Base-by-base conservation (phyloP, 2,888 invertebrate genomes). In the Drosophila stalkeri region DNA sequence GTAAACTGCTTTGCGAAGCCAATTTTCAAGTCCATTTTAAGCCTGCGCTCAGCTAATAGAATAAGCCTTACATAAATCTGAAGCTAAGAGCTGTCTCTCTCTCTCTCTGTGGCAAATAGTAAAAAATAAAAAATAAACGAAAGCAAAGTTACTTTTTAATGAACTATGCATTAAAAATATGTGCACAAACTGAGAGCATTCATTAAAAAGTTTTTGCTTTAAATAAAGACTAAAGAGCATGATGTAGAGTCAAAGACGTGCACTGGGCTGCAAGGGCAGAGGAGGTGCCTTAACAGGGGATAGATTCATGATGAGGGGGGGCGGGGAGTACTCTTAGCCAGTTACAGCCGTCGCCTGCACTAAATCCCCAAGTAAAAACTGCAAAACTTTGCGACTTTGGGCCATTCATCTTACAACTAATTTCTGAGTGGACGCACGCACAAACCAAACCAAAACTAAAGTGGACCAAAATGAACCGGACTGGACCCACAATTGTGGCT, bases 111-210 rank as follows among this genome's bases (percentile, higher is more conserved):
- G 52, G 51, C 33, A 51, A 37, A 37, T 35, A n/a, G 23, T 20
- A 16, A 56, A 62, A 76, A 81, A 64, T 55, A 14, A 46, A 65
- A 77, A 81, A 64, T 59, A 65, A 57, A 52, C 55, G 49, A 69
- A 27, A 27, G 64, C 46, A 68, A 86, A 86, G 86, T 88, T 81
- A 86, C 76, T 76, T 86, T 86, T 86, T 86, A 86, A 86, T 86
- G 90, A 86, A 86, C 83, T 86, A 71, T 81, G 83, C 83, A 90
- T 82, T 82, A 86, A 86, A 90, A 90, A 90, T 90, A 84, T 90
- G 82, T 84, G 78, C 82, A 66, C 74, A 83, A 88, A 87, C 89
- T 89, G 77, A 89, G 87, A 89, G 90, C 87, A 87, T 90, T 87
- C 87, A 87, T 87, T 90, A 90, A 86, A 86, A 87, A 90, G 83